Evolutionary conservation across 2,113 vertebrate species (phyloP), one percentile per base, ranked within the genome.

Genomic region (Gavia stellata): DNA sequence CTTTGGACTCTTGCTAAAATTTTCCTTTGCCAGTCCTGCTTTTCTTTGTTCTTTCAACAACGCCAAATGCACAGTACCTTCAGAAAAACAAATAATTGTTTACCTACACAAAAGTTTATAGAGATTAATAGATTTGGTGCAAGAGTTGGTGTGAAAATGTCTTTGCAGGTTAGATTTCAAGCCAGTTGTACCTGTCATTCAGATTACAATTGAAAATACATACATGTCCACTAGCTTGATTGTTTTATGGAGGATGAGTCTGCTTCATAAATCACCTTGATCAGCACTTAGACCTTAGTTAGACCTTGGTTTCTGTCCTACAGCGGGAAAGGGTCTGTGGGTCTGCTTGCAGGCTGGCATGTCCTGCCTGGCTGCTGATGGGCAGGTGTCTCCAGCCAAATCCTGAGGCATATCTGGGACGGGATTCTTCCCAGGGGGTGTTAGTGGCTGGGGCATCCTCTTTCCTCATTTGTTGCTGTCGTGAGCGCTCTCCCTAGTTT

Each of bases 401-500:
- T 65, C 63, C 50, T 1, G 14, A 49, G 59, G 38, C 12, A 5
- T 31, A 17, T 59, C 45, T 81, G 83, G 40, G 25, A 10, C 0
- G 0, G 29, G 7, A 52, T 49, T 61, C 6, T 34, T 82, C 53
- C 18, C 19, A 29, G 65, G 3, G 10, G 5, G 1, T 33, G 13
- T 34, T 40, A 59, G 50, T 2, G 3, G 21, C 56, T n/a, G 33
- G 34, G 8, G 14, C 17, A 26, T 71, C 47, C 47, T 81, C 34
- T 61, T 65, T 47, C 49, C 44, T 80, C 31, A 1, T 49, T 74
- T 50, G 40, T 34, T 82, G 8, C 36, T 72, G 36, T 65, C 1
- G 1, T 23, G 55, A 40, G 12, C 0, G 0, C 26, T 31, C 26
- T 47, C 19, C 21, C 53, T 58, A 4, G 4, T 18, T 65, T 68